These are phyloP conservation scores for Andrena haemorrhoa DNA, from an alignment of 2,888 invertebrate species.

Conservation along the genomic window DNA sequence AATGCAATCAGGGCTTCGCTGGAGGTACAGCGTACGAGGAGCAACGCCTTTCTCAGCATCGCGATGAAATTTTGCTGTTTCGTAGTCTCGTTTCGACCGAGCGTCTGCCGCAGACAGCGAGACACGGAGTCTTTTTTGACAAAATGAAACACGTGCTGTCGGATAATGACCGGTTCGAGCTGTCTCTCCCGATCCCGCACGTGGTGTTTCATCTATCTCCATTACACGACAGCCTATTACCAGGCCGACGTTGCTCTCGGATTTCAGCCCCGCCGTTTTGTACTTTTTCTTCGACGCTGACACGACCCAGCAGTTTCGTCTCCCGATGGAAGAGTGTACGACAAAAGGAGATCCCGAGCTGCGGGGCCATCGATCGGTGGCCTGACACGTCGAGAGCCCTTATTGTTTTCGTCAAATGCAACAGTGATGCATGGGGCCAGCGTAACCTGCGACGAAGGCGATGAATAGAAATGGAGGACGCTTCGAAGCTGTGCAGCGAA, in stretches of 20 bases:
- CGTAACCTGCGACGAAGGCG: background rate
- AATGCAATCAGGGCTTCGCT: no score
- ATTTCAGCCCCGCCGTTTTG: constrained; percentile 33
- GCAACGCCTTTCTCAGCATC: no score
- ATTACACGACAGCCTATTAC: constrained; percentile 25
- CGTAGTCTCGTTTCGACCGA: background rate
- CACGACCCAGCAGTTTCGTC: constrained; percentile 26
- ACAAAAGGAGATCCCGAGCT: constrained; percentile 25
- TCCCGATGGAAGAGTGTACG: constrained; percentile 1
- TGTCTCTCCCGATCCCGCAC: no score
- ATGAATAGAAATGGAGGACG: background rate
- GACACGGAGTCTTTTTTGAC: background rate
- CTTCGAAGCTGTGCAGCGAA: no score
- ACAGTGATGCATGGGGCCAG: constrained; percentile 10
- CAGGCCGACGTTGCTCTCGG: constrained; percentile 35
- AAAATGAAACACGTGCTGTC: background rate
- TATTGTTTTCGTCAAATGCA: constrained; percentile 33
- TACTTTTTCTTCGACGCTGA: constrained; percentile 6
- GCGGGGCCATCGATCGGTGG: constrained; percentile 36
- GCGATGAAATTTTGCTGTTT: no score
- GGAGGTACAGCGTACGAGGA: no score
- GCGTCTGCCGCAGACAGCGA: background rate
- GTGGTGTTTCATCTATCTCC: constrained; percentile 27
- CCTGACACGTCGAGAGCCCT: constrained; percentile 16
- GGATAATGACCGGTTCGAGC: background rate